These are phyloP conservation scores for Trialeurodes vaporariorum DNA, from an alignment of 1,140 invertebrate genomes.

Conservation along the genomic window DNA sequence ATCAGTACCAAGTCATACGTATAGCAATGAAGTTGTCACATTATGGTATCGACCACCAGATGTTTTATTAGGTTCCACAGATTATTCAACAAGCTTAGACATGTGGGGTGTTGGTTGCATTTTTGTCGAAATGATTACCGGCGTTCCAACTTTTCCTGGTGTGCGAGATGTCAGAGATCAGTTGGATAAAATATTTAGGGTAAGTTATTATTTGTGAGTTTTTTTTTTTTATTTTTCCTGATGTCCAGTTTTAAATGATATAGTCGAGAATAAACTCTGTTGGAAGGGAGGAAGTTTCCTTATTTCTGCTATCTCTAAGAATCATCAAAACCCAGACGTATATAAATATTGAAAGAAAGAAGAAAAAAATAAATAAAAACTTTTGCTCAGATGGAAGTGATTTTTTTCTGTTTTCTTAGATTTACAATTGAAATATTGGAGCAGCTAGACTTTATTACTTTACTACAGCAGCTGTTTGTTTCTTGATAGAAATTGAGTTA, in stretches of 20 bases:
- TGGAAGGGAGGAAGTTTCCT: background rate
- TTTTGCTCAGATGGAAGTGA: too few relatives aligned
- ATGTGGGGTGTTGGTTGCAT: constrained; percentile 99
- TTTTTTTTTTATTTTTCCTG: background rate
- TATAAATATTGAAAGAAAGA: background rate
- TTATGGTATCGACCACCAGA: constrained; percentile 90
- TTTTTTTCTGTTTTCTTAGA: too few relatives aligned
- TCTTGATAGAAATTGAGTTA: too few relatives aligned
- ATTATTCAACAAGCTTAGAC: constrained; percentile 87
- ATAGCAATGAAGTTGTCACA: constrained; percentile 94
- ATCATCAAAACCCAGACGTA: background rate
- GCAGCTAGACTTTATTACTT: too few relatives aligned
- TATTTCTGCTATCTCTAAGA: background rate
- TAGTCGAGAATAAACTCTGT: background rate
- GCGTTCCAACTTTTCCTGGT: constrained; percentile 90
- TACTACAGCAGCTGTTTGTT: too few relatives aligned
- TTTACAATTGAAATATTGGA: too few relatives aligned
- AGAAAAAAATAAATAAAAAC: background rate
- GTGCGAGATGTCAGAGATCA: constrained; percentile 91
- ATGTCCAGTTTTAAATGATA: background rate
- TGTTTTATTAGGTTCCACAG: constrained; percentile 89
- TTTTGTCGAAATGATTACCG: constrained; percentile 94
- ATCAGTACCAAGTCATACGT: constrained; percentile 92
- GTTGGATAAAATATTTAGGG: constrained; percentile 92
- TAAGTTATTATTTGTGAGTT: constrained; percentile 29